These are phyloP conservation scores for Ceyx melanurus DNA, from an alignment of 2,113 vertebrate genomes.

Conservation along the genomic window DNA sequence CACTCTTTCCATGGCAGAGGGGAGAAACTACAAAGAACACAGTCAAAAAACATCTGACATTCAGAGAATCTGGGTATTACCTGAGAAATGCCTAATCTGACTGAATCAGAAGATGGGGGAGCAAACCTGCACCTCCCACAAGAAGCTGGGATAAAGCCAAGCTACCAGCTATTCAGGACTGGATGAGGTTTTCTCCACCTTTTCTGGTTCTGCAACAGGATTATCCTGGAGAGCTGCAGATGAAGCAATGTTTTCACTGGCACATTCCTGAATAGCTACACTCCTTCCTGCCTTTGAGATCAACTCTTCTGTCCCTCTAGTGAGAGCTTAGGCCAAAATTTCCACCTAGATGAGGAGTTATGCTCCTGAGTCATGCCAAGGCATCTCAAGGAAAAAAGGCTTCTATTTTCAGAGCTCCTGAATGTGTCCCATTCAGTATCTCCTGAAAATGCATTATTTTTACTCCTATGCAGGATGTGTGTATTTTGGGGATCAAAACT, in stretches of 20 bases:
- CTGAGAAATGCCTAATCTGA: not conserved
- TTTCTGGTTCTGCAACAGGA: constrained; percentile 18
- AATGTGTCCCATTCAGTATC: not conserved
- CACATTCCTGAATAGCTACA: not conserved
- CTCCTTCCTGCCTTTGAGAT: not conserved
- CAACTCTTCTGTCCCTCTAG: not conserved
- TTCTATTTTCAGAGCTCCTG: not conserved
- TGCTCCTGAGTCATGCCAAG: not conserved
- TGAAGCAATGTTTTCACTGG: not conserved
- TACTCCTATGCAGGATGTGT: not conserved
- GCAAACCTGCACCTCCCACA: not conserved
- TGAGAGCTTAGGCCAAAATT: not conserved
- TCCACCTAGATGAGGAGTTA: not conserved
- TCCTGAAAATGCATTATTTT: not conserved
- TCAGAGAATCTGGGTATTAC: not conserved
- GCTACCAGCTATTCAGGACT: not conserved
- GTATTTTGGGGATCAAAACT: not conserved
- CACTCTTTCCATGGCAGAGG: not conserved
- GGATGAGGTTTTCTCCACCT: not conserved
- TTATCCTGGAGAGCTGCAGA: not conserved
- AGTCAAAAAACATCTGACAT: not conserved
- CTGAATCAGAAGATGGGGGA: not conserved
- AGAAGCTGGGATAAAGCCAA: not conserved
- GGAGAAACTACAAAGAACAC: not conserved
- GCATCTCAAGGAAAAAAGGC: not conserved